These are phyloP conservation scores for Opisthocomus hoazin DNA, from an alignment of 2,113 vertebrate species.

Conservation along the genomic window DNA sequence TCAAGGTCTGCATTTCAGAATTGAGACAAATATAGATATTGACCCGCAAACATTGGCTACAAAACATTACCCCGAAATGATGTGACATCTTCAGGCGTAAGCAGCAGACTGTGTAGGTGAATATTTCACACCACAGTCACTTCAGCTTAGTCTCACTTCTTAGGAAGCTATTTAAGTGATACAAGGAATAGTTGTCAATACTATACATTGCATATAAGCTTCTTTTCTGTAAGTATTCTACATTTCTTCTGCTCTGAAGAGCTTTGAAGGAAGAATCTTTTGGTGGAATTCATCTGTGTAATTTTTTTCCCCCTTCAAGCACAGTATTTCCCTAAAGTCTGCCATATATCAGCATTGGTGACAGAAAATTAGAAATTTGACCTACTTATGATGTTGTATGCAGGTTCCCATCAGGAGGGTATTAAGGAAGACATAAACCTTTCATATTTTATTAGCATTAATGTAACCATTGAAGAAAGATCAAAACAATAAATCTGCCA, in stretches of 20 bases:
- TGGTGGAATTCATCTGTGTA: not conserved
- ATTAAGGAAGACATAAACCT: conserved; percentile 61
- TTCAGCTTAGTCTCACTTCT: not conserved
- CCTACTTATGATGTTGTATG: conserved; percentile 44
- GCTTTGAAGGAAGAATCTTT: conserved; percentile 9
- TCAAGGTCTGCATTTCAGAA: not conserved
- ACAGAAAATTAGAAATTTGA: conserved; percentile 64
- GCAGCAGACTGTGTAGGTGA: not conserved
- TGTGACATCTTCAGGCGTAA: not conserved
- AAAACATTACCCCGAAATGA: not conserved
- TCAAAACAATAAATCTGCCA: conserved; percentile 65
- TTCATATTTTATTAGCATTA: conserved; percentile 63
- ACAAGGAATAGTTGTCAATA: not conserved
- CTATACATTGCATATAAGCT: not conserved
- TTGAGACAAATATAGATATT: not conserved
- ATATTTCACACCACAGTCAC: not conserved
- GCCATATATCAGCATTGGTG: conserved; percentile 48
- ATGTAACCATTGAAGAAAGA: conserved; percentile 61
- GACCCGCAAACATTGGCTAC: not conserved
- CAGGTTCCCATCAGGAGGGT: conserved; percentile 48
- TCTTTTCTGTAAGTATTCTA: not conserved
- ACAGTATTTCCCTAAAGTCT: conserved; percentile 6
- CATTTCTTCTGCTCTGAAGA: not conserved
- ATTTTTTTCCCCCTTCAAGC: not conserved
- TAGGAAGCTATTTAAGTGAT: not conserved